Evolutionary conservation across 2,888 invertebrate genomes (phyloP), one percentile per base, ranked within the genome.

Genomic region (Spisula subtruncata): DNA sequence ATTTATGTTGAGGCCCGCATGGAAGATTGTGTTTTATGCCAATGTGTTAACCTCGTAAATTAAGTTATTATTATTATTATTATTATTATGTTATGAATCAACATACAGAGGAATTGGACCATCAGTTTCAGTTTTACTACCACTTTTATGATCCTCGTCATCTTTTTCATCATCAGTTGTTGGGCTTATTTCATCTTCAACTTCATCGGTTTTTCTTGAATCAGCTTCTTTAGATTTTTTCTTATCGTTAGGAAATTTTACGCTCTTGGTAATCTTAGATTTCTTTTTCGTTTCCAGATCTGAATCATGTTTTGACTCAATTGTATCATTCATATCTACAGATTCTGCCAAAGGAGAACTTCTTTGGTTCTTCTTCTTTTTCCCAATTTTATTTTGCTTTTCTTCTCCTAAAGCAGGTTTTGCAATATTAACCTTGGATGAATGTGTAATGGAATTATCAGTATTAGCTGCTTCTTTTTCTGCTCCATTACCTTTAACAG

Each of bases 91-190:
- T 16, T 51, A 51, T 10, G 51, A 51, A 60, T n/a, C 25, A 46
- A 85, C 85, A 85, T 85, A 85, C 85, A 85, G 56, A 35, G 85
- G 85, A 32, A 85, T 14, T 5, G 80, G 85, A 16, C 48, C 83
- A 66, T 51, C 41, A 46, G n/a, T 66, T 66, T 60, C 4, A 66
- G 16, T 25, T 83, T 66, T 18, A 35, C 66, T 66, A 20, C 1
- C 25, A 46, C 18, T 51, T 2, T 41, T 8, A 41, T 41, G 41
- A 41, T 41, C 41, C 41, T 41, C 8, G 14, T 82, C 87, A 75
- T 75, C 32, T 14, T 8, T 51, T 54, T 87, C 48, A 32, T 79
- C 51, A 71, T 48, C 35, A 79, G 51, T 46, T 56, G 29, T 32
- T 25, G 41, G 20, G 20, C 4, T 60, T 16, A n/a, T 60, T 56